A percentile compares a stretch with the other conserved stretches of the same genome.
Conservation (phyloP, 1,140 invertebrate species). For the Drosophila athabasca region DNA sequence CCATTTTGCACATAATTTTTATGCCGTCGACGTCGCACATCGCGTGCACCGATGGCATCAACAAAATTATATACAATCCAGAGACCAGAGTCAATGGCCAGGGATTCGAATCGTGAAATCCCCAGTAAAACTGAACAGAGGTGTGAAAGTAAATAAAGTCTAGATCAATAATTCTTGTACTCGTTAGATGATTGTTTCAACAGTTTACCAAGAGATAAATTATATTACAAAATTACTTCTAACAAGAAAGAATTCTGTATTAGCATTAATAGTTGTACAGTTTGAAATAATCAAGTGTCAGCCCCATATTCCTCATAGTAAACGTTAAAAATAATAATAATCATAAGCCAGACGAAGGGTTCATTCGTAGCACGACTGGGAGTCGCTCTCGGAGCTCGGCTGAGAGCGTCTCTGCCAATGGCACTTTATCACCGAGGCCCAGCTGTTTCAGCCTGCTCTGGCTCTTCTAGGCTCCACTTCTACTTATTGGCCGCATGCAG, state of each 20-base stretch:
- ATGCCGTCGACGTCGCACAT: slow-evolving; percentile 67
- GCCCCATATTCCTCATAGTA: neutral
- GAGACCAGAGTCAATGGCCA: neutral
- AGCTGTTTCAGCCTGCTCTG: slow-evolving; percentile 53
- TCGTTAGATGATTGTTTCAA: neutral
- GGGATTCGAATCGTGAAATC: slow-evolving; percentile 12
- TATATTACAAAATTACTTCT: no score
- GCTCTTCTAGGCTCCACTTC: slow-evolving; percentile 19
- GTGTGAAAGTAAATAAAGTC: neutral
- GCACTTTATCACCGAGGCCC: slow-evolving; percentile 68
- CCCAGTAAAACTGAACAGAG: slow-evolving; percentile 4
- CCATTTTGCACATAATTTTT: slow-evolving; percentile 76
- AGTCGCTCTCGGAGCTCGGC: slow-evolving; percentile 53
- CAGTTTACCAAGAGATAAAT: no score
- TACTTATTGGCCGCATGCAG: slow-evolving; percentile 57
- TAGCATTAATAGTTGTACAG: no score
- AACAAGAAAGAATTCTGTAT: no score
- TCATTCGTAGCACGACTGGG: slow-evolving; percentile 28
- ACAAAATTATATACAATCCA: slow-evolving; percentile 66
- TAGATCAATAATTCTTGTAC: neutral
- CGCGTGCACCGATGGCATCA: slow-evolving; percentile 75
- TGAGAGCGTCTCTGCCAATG: slow-evolving; percentile 41
- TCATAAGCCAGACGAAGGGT: slow-evolving; percentile 37
- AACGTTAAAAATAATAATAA: slow-evolving; percentile 41
- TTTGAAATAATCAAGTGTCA: no score